phyloP scores from a whole-genome alignment of 2,797 vertebrate species.

The Oreochromis mossambicus region DNA sequence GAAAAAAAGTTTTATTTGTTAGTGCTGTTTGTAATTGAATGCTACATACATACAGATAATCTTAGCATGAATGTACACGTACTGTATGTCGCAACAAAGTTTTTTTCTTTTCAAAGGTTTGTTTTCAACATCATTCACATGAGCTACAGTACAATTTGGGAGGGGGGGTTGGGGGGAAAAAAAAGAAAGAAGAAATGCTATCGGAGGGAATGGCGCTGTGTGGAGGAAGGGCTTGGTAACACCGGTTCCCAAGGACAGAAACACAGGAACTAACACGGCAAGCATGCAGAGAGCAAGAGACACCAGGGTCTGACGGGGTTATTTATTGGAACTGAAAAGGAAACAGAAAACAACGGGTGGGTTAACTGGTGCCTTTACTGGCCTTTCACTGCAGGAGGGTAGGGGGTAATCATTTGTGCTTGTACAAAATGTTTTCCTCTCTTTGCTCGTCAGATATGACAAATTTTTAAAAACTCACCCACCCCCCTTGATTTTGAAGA shows the following conservation, averaged over 20 bases:
- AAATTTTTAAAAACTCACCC: background rate
- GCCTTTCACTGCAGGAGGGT: background rate
- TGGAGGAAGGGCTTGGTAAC: background rate
- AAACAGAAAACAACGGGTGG: background rate
- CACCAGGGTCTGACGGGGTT: slow-evolving; percentile 40
- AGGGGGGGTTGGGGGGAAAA: fast-evolving
- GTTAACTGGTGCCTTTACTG: background rate
- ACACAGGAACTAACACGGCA: slow-evolving; percentile 76
- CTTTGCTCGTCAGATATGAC: background rate
- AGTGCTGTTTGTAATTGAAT: slow-evolving; percentile 79
- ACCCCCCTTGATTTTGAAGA: background rate
- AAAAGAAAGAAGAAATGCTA: slow-evolving; percentile 11
- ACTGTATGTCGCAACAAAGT: slow-evolving; percentile 63
- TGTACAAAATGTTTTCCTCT: background rate
- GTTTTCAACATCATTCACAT: slow-evolving; percentile 72
- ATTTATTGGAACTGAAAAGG: background rate
- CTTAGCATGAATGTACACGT: slow-evolving; percentile 76
- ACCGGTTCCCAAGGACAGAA: slow-evolving; percentile 57
- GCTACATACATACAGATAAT: slow-evolving; percentile 79
- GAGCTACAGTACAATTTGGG: slow-evolving; percentile 68
- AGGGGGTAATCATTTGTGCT: slow-evolving; percentile 26
- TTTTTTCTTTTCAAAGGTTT: slow-evolving; percentile 33
- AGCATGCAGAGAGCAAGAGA: slow-evolving; percentile 75
- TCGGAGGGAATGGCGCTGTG: slow-evolving; percentile 49
- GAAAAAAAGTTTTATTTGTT: slow-evolving; percentile 76